Evolutionary conservation across 2,113 vertebrate genomes (phyloP).

Genomic region (Syngnathus typhle): DNA sequence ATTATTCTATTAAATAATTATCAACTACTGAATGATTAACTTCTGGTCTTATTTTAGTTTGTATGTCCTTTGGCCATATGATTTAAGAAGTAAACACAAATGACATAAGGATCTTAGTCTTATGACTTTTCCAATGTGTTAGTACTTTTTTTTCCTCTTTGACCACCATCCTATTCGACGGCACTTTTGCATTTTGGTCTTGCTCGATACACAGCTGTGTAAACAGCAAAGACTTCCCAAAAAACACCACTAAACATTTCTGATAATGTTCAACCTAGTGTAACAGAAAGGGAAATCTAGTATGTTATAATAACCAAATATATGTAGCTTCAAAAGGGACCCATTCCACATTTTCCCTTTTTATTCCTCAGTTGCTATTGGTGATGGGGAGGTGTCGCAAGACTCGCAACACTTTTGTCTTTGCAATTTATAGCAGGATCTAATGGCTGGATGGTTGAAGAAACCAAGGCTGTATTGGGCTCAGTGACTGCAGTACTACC

Average conservation of each 20-base stretch:
- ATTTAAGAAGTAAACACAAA: not conserved
- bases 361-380: no score
- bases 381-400: no score
- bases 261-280: not conserved
- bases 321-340: no score
- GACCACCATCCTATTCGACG: not conserved
- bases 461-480: not conserved
- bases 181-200: not conserved
- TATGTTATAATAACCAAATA: no score
- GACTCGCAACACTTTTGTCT: no score
- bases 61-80: not conserved
- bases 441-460: not conserved
- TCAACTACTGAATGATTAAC: not conserved
- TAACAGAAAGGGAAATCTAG: not conserved
- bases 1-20: not conserved
- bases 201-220: slow-evolving; percentile 41
- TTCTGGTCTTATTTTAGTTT: not conserved
- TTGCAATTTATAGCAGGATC: no score
- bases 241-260: slow-evolving; percentile 9
- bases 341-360: no score
- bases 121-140: not conserved
- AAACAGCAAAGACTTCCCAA: slow-evolving; percentile 41
- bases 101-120: not conserved
- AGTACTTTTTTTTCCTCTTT: not conserved
- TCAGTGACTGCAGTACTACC: not conserved